A percentile compares a stretch with the other conserved stretches of the same genome.
Conservation (phyloP, 2,888 invertebrate species). For the Caenorhabditis angaria region DNA sequence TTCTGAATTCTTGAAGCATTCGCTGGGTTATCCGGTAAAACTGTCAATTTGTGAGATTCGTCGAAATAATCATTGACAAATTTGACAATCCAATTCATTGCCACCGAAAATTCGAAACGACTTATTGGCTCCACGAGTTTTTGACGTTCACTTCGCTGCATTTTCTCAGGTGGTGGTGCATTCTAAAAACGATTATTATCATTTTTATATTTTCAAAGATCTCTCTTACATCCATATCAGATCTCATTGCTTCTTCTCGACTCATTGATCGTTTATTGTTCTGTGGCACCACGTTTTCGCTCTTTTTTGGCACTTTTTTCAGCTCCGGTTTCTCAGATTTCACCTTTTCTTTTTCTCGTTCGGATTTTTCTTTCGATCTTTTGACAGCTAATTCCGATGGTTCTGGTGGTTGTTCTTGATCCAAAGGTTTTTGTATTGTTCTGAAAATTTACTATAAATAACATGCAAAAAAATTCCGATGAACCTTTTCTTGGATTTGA, state of each 20-base stretch:
- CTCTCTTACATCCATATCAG: constrained; percentile 14
- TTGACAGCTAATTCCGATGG: background rate
- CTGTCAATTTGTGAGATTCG: constrained; percentile 39
- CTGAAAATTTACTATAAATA: no score
- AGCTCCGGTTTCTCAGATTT: background rate
- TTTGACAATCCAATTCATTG: constrained; percentile 20
- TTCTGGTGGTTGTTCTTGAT: background rate
- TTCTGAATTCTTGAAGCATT: constrained; percentile 9
- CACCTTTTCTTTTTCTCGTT: background rate
- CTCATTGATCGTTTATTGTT: background rate
- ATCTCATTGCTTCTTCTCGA: constrained; percentile 21
- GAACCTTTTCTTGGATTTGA: no score
- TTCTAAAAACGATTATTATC: background rate
- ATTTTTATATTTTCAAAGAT: background rate
- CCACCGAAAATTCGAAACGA: constrained; percentile 22
- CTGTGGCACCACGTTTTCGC: background rate
- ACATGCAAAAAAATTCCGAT: no score
- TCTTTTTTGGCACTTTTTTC: background rate
- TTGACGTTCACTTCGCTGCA: constrained; percentile 37
- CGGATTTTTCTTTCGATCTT: background rate
- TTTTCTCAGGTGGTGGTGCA: constrained; percentile 9
- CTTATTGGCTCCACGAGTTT: constrained; percentile 35
- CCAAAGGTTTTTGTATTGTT: background rate
- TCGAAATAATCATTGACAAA: constrained; percentile 45
- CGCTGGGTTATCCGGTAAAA: constrained; percentile 33